A percentile compares a stretch with the other conserved stretches of the same genome.
Conservation (phyloP, 2,797 vertebrate species). For the Liparis tanakae region DNA sequence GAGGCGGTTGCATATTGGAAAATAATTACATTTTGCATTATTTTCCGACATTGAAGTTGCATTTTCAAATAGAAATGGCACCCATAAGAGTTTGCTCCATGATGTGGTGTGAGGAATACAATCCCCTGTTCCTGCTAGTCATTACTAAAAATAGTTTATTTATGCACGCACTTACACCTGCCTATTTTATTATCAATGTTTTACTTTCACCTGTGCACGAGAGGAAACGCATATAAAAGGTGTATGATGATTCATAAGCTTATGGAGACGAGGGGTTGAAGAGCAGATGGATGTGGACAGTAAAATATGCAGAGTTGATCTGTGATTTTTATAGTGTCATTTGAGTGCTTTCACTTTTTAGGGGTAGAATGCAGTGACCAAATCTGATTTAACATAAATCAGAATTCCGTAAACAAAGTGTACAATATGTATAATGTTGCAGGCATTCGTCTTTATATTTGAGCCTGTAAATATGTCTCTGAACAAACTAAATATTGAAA, state of each 20-base stretch:
- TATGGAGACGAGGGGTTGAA: neutral
- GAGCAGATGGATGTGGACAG: neutral
- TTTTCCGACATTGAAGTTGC: neutral
- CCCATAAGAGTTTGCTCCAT: neutral
- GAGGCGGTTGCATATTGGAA: constrained; percentile 47
- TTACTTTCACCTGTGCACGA: neutral
- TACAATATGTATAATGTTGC: constrained; percentile 12
- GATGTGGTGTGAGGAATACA: neutral
- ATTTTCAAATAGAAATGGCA: neutral
- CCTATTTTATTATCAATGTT: constrained; percentile 23
- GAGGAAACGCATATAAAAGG: neutral
- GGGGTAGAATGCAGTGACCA: neutral
- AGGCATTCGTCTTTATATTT: neutral
- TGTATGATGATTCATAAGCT: neutral
- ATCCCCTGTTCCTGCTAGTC: neutral
- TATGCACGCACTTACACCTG: constrained; percentile 8
- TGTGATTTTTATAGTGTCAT: neutral
- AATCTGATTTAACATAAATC: constrained; percentile 26
- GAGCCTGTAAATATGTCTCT: neutral
- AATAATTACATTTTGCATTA: constrained; percentile 27
- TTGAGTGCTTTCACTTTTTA: neutral
- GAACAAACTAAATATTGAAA: neutral
- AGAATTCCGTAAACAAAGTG: constrained; percentile 60
- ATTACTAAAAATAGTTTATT: neutral
- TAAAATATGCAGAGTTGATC: constrained; percentile 31